These are phyloP conservation scores for Rhadina sibilatrix DNA, from an alignment of 2,113 vertebrate species.

Conservation along the genomic window DNA sequence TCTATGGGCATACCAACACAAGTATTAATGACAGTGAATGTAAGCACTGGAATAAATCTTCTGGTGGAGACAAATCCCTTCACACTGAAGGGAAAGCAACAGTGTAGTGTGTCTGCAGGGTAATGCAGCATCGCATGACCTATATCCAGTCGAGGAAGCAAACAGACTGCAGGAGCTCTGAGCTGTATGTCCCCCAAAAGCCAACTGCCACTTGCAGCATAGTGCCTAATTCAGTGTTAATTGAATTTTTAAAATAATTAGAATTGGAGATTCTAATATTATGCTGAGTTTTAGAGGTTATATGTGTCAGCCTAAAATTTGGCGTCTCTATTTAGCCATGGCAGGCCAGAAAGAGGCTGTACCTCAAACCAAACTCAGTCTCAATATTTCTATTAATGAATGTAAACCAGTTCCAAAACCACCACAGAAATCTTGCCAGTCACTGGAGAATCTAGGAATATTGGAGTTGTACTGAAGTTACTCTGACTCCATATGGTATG, in stretches of 20 bases:
- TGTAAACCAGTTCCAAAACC: background rate
- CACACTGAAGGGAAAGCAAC: background rate
- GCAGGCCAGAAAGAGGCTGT: background rate
- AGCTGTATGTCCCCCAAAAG: background rate
- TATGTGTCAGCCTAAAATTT: background rate
- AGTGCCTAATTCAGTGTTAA: background rate
- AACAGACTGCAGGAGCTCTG: background rate
- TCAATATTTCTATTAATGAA: background rate
- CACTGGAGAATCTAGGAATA: background rate
- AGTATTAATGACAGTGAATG: background rate
- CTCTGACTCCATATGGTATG: background rate
- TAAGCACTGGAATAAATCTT: background rate
- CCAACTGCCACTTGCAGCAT: background rate
- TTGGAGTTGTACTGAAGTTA: background rate
- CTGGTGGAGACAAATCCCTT: background rate
- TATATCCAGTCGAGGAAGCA: background rate
- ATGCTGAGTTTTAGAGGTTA: background rate
- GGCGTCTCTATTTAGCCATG: background rate
- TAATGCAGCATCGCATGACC: accelerated
- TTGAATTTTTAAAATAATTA: no score
- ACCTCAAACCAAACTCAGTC: background rate
- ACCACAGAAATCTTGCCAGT: background rate
- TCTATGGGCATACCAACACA: background rate
- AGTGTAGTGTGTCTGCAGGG: background rate
- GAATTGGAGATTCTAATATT: background rate